Evolutionary conservation across 1,140 invertebrate genomes (phyloP).

Genomic region (Platorchestia sp.): DNA sequence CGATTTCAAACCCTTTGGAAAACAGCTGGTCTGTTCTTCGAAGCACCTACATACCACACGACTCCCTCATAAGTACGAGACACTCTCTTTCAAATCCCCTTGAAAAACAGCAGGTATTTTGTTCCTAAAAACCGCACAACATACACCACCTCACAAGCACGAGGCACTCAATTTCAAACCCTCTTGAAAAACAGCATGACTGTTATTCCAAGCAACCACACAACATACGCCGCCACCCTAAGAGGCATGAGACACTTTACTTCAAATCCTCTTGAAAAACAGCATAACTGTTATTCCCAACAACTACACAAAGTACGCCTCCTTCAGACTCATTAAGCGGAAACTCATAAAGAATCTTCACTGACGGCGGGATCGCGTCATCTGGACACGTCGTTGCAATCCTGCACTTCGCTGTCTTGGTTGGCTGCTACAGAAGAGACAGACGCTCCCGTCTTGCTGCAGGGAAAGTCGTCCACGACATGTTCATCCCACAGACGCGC

Average conservation of each 20-base stretch:
- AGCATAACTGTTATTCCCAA: background rate
- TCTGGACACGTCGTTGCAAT: background rate
- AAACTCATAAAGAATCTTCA: background rate
- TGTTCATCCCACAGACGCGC: background rate
- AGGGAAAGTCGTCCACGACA: background rate
- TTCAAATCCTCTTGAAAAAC: background rate
- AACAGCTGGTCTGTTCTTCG: too few relatives aligned
- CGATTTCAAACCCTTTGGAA: too few relatives aligned
- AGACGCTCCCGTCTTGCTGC: background rate
- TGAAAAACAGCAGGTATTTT: too few relatives aligned
- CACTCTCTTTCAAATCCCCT: too few relatives aligned
- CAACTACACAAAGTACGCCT: background rate
- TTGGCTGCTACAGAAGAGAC: background rate
- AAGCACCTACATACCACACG: too few relatives aligned
- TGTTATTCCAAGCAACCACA: background rate
- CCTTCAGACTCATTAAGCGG: background rate
- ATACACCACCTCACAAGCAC: too few relatives aligned
- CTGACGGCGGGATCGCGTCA: background rate
- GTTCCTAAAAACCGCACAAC: too few relatives aligned
- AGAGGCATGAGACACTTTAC: too few relatives aligned
- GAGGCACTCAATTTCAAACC: background rate
- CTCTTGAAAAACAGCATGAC: background rate
- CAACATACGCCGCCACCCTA: too few relatives aligned
- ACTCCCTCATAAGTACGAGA: too few relatives aligned
- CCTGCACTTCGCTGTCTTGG: background rate